phyloP scores from a whole-genome alignment of 2,113 vertebrate species.

The Patagioenas fasciata region DNA sequence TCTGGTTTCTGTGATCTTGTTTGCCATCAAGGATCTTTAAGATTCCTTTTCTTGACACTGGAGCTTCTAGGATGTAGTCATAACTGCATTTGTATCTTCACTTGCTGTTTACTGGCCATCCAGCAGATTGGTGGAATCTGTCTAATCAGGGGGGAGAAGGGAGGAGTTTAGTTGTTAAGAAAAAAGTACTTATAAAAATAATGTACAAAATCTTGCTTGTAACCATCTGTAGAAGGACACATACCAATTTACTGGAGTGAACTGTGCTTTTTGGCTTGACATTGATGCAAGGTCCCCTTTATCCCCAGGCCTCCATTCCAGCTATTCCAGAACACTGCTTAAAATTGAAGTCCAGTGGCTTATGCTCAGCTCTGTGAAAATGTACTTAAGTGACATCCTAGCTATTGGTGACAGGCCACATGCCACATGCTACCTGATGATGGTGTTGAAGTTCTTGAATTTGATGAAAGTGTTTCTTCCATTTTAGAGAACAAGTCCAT shows the following conservation, averaged over 20 bases:
- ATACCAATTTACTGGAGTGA: fast-evolving
- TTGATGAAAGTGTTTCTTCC: neutral
- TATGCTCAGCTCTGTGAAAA: neutral
- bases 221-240: neutral
- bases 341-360: neutral
- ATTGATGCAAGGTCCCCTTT: neutral
- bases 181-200: neutral
- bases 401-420: neutral
- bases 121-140: neutral
- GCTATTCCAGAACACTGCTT: neutral
- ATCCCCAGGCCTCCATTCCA: neutral
- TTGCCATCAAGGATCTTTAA: neutral
- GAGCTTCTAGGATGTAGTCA: neutral
- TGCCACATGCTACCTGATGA: neutral
- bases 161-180: neutral
- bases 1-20: neutral
- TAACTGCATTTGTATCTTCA: neutral
- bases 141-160: fast-evolving
- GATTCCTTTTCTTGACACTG: neutral
- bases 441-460: neutral
- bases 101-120: neutral
- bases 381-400: neutral
- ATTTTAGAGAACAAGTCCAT: neutral
- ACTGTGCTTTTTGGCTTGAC: neutral
- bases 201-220: neutral